Base-by-base conservation (phyloP, 2,113 vertebrate genomes). In the Amphilophus citrinellus region DNA sequence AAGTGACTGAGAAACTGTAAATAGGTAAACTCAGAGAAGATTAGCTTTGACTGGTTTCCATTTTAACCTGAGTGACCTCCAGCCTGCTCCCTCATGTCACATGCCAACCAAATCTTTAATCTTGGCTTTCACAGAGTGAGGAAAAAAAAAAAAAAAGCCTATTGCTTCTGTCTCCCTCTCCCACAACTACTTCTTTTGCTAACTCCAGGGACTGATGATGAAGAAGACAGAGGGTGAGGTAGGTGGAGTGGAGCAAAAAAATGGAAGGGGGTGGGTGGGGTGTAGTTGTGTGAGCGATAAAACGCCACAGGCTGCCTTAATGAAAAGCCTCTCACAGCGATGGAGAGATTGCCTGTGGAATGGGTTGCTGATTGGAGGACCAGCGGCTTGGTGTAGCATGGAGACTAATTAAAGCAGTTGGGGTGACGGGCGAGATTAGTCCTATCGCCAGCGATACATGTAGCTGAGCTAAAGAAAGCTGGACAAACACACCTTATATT, bases 261-360 rank as follows among this genome's bases (percentile, higher is more conserved):
- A 35, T 6, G 58, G 27, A 50, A 3, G 20, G 62, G 42, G 71
- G 22, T 22, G 32, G 77, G 77, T 76, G 83, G 2, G 77, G 14
- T 85, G 75, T 80, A 11, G 60, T 68, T 85, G 90, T 90, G 82
- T 85, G 90, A 92, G 89, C 47, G 82, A 91, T 89, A 91, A 91
- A 89, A 66, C 53, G 9, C 91, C 80, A 89, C 90, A 80, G 91
- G 92, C 92, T 78, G 79, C 89, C 86, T 87, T 94, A 94, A 95
- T 94, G 92, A 93, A 95, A 94, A 94, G 94, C 90, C 93, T 93
- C 91, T 94, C 73, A 71, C 87, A 89, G 91, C 83, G 90, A 94
- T 92, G 89, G 84, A 85, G 89, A 92, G 91, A 93, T 94, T 93
- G 90, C 80, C 86, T 76, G 83, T 82, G 88, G 87, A 94, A 94